Base-by-base conservation (phyloP, 2,113 vertebrate genomes). In the Carassius carassius region DNA sequence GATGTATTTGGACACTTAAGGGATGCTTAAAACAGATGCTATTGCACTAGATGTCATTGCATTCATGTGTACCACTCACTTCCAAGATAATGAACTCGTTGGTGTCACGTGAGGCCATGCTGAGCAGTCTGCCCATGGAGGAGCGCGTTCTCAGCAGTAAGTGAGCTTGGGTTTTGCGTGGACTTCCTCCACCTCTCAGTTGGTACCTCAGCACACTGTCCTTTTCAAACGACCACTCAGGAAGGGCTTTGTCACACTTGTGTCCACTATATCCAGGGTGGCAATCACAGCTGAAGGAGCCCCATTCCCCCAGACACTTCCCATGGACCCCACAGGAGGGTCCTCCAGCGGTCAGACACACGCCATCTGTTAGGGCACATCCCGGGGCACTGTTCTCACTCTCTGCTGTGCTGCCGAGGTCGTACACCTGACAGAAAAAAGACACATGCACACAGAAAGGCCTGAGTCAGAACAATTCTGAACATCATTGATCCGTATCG, bases 161-260 rank as follows among this genome's bases (percentile, higher is more conserved):
- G 88, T 96, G 96, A 37, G 94, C 32, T 56, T 75, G 88, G 2
- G 95, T 96, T 82, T 85, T 93, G 0, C 89, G 94, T 1, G 92
- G 56, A 90, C 91, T 94, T 23, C 91, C 79, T 1, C 80, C 91
- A 3, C 90, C 94, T 92, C 95, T 91, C 0, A 94, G 92, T 88
- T 95, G 94, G 17, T 92, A 96, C 37, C 92, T 93, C 41, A 96
- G 90, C 80, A 94, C 82, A 54, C 96, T 96, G 87, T 93, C 91
- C 17, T 90, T 92, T 87, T 94, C 94, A 14, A 98, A 96, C 44
- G 95, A 96, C 94, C 96, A 98, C 89, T 97, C 96, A 19, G 95
- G 95, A 17, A 96, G 91, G 47, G 87, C 97, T 85, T 88, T 91
- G 63, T 97, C 95, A 91, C 97, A 98, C 3, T 92, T 92, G 85